These are phyloP conservation scores for Ciconia nigra DNA, from an alignment of 2,797 vertebrate species.

Conservation along the genomic window DNA sequence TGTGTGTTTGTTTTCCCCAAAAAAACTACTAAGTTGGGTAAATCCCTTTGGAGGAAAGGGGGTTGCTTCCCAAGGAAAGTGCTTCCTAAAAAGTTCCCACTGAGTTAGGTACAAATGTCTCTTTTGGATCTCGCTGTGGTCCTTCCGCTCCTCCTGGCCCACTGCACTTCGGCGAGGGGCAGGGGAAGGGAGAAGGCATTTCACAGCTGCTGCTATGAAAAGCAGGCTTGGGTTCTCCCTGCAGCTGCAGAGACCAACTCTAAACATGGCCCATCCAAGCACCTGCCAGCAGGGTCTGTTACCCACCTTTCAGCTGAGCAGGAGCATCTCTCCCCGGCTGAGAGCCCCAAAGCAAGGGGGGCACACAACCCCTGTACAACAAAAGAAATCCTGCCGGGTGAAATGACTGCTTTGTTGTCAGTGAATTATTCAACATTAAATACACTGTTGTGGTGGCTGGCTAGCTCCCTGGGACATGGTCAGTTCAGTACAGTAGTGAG, in stretches of 20 bases:
- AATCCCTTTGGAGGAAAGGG: neutral
- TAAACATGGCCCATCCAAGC: neutral
- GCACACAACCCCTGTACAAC: too few relatives aligned
- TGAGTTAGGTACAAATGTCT: neutral
- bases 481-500: neutral
- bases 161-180: neutral
- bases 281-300: neutral
- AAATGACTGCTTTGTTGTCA: too few relatives aligned
- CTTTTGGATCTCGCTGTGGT: too few relatives aligned
- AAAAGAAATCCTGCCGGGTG: neutral
- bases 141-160: neutral
- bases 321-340: neutral
- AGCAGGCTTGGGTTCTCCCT: neutral
- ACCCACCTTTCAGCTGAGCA: neutral
- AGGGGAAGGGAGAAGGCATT: neutral
- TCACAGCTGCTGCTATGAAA: neutral
- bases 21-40: neutral
- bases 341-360: neutral
- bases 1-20: neutral
- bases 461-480: neutral
- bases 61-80: neutral
- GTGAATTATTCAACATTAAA: neutral
- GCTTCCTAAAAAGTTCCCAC: neutral
- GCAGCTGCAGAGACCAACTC: neutral
- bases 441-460: neutral